These are phyloP conservation scores for Vulpes vulpes DNA, from an alignment of 2,113 vertebrate species.

Conservation along the genomic window DNA sequence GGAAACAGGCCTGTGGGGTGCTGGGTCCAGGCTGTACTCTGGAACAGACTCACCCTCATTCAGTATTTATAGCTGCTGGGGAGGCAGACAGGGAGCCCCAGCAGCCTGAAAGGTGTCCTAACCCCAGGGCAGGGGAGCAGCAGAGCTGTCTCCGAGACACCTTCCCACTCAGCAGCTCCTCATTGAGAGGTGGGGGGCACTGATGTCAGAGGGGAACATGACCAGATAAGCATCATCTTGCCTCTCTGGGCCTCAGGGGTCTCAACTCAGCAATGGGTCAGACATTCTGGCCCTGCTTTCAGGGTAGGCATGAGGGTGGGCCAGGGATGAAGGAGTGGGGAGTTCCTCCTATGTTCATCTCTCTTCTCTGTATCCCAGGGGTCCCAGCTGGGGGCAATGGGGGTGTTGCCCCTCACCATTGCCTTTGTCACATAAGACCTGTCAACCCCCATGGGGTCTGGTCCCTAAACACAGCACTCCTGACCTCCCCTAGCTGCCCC, in stretches of 20 bases:
- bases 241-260: background rate
- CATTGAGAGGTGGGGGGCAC: background rate
- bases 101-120: background rate
- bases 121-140: background rate
- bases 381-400: background rate
- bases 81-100: background rate
- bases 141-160: background rate
- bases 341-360: background rate
- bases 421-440: background rate
- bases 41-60: accelerated
- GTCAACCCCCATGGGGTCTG: background rate
- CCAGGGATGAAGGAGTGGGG: background rate
- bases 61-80: background rate
- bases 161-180: background rate
- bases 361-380: background rate
- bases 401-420: background rate
- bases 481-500: background rate
- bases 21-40: background rate
- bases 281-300: background rate
- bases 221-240: background rate
- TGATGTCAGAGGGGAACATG: background rate
- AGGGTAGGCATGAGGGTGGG: background rate
- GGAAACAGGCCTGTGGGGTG: background rate
- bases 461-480: background rate
- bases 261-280: background rate